These are phyloP conservation scores for Cricetomys ansorgei DNA, from an alignment of 2,113 vertebrate genomes.

Conservation along the genomic window DNA sequence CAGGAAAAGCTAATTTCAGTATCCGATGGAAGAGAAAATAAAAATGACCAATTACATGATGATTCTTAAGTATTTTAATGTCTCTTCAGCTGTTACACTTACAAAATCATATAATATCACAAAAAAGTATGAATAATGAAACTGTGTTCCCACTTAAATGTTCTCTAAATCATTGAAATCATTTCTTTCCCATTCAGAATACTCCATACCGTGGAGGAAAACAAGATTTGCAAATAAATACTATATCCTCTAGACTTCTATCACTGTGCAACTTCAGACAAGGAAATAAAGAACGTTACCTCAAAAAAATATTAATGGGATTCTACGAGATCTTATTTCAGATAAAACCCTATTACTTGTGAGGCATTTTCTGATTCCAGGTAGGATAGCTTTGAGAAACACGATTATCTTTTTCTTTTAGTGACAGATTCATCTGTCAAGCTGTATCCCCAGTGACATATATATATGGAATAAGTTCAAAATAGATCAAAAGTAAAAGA, in stretches of 20 bases:
- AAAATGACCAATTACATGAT: constrained; percentile 49
- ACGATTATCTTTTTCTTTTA: constrained; percentile 62
- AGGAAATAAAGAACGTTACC: constrained; percentile 66
- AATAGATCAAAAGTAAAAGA: not conserved
- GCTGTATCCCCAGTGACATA: not conserved
- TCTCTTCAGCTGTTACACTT: not conserved
- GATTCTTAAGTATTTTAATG: constrained; percentile 59
- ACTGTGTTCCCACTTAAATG: not conserved
- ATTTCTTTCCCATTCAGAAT: constrained; percentile 31
- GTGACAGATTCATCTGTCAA: constrained; percentile 67
- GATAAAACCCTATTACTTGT: constrained; percentile 66
- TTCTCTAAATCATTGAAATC: not conserved
- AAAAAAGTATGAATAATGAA: constrained; percentile 26
- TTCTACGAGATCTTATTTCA: constrained; percentile 75
- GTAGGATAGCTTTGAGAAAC: constrained; percentile 69
- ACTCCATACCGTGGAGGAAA: not conserved
- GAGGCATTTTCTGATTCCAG: constrained; percentile 28
- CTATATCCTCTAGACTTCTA: constrained; percentile 68
- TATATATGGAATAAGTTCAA: not conserved
- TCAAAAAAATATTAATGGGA: constrained; percentile 66
- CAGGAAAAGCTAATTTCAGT: constrained; percentile 21
- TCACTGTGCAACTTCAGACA: constrained; percentile 57
- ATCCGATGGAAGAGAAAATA: not conserved
- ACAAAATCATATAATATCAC: not conserved
- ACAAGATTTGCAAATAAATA: constrained; percentile 75